These are phyloP conservation scores for Phaethornis superciliosus DNA, from an alignment of 2,113 vertebrate species.

Conservation along the genomic window DNA sequence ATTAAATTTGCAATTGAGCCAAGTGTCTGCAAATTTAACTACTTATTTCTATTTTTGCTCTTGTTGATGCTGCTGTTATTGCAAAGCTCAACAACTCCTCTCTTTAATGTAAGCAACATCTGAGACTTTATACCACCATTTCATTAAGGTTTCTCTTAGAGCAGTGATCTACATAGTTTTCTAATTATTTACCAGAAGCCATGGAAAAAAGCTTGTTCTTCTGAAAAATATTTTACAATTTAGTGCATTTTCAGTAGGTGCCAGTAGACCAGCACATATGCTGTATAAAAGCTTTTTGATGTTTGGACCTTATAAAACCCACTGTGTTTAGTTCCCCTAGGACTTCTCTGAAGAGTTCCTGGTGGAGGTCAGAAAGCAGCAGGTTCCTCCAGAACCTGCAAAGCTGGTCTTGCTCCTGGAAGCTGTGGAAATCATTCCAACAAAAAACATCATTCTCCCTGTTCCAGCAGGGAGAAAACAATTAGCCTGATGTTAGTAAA, in stretches of 20 bases:
- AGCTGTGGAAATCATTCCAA: not conserved
- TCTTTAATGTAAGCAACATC: not conserved
- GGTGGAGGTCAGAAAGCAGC: not conserved
- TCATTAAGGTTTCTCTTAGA: not conserved
- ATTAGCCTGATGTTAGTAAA: not conserved
- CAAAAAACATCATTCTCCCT: not conserved
- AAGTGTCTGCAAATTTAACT: constrained; percentile 37
- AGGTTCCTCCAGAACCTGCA: not conserved
- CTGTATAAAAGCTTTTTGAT: not conserved
- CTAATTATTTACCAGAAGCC: not conserved
- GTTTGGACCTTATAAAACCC: not conserved
- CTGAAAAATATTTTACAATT: not conserved
- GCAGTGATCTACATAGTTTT: not conserved
- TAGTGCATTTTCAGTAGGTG: not conserved
- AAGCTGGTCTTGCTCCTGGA: not conserved
- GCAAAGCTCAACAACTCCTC: not conserved
- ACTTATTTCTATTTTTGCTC: constrained; percentile 26
- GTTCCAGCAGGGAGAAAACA: not conserved
- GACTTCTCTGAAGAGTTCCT: not conserved
- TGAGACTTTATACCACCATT: not conserved
- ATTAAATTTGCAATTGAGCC: constrained; percentile 28
- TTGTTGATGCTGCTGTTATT: not conserved
- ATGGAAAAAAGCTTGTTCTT: not conserved
- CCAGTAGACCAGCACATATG: not conserved
- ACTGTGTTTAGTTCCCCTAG: not conserved